These are phyloP conservation scores for Cordilura impudica DNA, from an alignment of 2,888 invertebrate species.

Conservation along the genomic window DNA sequence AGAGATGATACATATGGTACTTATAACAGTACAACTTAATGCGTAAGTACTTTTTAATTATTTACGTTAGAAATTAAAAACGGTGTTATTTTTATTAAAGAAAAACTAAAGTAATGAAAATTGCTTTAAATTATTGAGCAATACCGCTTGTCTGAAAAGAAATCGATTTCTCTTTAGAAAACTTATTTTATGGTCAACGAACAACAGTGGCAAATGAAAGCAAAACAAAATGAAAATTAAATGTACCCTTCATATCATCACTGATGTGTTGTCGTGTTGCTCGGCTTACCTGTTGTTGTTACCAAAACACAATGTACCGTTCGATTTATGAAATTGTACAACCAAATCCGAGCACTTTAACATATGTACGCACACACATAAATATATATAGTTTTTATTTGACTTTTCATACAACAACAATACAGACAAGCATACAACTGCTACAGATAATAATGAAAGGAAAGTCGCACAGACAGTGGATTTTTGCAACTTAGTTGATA, in stretches of 20 bases:
- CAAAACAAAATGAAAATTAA: too few relatives aligned
- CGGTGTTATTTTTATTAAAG: too few relatives aligned
- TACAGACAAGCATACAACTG: neutral
- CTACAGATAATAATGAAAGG: conserved; percentile 13
- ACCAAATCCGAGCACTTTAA: neutral
- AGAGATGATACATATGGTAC: too few relatives aligned
- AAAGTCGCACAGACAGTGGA: conserved; percentile 19
- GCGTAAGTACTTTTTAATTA: too few relatives aligned
- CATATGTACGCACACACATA: neutral
- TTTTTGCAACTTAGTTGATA: conserved; percentile 52
- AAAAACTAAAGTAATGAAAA: too few relatives aligned
- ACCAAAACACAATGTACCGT: neutral
- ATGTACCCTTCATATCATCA: neutral
- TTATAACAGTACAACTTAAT: too few relatives aligned
- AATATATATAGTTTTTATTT: neutral
- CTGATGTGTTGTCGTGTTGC: neutral
- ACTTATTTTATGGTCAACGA: neutral
- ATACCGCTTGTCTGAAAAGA: too few relatives aligned
- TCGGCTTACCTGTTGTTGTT: conserved; percentile 32
- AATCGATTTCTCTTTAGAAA: too few relatives aligned
- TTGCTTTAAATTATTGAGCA: too few relatives aligned
- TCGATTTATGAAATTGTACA: neutral
- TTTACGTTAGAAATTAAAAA: too few relatives aligned
- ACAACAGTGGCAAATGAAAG: neutral
- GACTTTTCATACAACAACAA: conserved; percentile 21